Evolutionary conservation across 2,113 vertebrate species (phyloP).

Genomic region (Abramis brama): DNA sequence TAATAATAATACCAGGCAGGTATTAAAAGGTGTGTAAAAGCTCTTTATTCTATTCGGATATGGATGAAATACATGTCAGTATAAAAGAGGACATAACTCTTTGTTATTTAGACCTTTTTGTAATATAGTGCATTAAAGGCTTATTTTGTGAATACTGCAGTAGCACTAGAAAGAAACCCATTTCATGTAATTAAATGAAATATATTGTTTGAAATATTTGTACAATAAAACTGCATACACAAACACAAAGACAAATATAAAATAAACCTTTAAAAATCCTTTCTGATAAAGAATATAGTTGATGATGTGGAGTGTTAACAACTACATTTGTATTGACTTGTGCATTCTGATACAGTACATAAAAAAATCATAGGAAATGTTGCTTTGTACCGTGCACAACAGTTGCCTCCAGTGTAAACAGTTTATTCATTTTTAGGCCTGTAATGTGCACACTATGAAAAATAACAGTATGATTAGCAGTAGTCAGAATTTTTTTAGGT

Average conservation of each 20-base stretch:
- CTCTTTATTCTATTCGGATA: constrained; percentile 1
- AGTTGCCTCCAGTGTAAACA: background rate
- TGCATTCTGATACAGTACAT: background rate
- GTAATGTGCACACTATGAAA: background rate
- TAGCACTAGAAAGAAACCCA: background rate
- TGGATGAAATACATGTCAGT: background rate
- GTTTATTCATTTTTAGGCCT: background rate
- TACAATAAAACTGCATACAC: background rate
- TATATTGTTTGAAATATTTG: background rate
- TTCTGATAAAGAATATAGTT: background rate
- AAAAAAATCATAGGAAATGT: background rate
- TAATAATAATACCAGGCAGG: background rate
- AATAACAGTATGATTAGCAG: constrained; percentile 13
- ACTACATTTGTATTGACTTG: background rate
- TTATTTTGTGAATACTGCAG: constrained; percentile 4
- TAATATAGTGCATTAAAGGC: background rate
- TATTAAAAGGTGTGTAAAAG: background rate
- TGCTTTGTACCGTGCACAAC: background rate
- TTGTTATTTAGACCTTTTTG: background rate
- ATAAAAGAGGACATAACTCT: constrained; percentile 1
- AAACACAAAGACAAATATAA: background rate
- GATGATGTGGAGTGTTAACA: constrained; percentile 20
- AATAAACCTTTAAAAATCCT: background rate
- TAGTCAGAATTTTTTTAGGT: background rate
- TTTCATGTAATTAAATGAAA: background rate